Evolutionary conservation across 1,140 invertebrate genomes (phyloP), one percentile per base, ranked within the genome.

Genomic region (Micrasema longulum): DNA sequence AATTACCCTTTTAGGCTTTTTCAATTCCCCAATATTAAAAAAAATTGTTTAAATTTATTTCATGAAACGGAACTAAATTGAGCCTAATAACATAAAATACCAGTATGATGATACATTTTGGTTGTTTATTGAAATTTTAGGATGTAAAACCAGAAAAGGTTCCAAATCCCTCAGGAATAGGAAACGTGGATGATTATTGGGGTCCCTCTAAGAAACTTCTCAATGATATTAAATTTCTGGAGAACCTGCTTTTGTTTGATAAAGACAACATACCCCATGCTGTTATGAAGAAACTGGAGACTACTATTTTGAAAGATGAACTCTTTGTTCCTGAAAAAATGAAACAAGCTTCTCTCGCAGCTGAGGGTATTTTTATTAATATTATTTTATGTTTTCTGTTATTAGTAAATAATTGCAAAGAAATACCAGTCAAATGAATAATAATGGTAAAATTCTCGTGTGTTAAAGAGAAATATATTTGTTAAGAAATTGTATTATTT

Each of bases 241-340:
- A 95, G 67, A 89, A 89, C 22, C 81, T 98, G 12, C 88, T 95
- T 16, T 89, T 92, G 73, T 98, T 92, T 77, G 95, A 99, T 78
- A 98, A 97, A 86, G 97, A 97, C 79, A 92, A 96, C 79, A 94
- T 99, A 79, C 88, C 93, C 9, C 88, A 90, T 0, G 80, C 86
- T 1, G 88, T 95, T 1, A 97, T 98, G 86, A 89, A 92, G 71
- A 94, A 91, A 77, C 89, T 99, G 64, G 89, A 92, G 14, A 90
- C 92, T 14, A 91, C 89, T 64, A 92, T 93, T 53, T 83, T 97
- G 70, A 89, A 86, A 5, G 94, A 97, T 75, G 92, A 95, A 74
- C 91, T 89, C 43, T 98, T 98, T 84, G 95, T 97, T 83, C 96
- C 96, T 0, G 93, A 95, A 31, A 96, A 96, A 83, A 92, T 98